Evolutionary conservation across 2,797 vertebrate genomes (phyloP).

Genomic region (Chaunax sp.): DNA sequence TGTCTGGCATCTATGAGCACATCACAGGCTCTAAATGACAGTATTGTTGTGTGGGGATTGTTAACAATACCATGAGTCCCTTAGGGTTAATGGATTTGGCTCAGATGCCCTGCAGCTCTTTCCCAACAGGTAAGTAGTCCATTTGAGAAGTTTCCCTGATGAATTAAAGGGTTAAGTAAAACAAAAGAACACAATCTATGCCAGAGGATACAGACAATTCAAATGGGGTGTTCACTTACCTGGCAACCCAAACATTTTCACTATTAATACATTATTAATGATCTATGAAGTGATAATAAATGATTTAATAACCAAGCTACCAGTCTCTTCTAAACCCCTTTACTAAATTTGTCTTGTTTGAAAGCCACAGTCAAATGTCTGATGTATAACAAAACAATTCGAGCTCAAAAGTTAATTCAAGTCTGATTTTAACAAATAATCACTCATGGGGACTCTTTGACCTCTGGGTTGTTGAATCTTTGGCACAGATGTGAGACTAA

Average conservation of each 20-base stretch:
- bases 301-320: neutral
- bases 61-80: too few species aligned
- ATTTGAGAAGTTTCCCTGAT: neutral
- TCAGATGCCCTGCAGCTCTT: neutral
- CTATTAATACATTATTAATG: neutral
- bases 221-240: neutral
- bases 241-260: neutral
- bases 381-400: too few species aligned
- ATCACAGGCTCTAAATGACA: too few species aligned
- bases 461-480: constrained; percentile 6
- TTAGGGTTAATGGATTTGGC: neutral
- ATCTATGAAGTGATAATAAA: neutral
- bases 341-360: neutral
- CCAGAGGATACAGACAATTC: neutral
- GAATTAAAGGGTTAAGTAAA: neutral
- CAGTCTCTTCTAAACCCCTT: neutral
- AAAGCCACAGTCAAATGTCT: neutral
- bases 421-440: neutral
- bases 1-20: too few species aligned
- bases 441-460: neutral
- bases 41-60: too few species aligned
- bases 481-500: constrained; percentile 46
- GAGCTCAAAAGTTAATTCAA: too few species aligned
- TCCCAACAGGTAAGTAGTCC: neutral
- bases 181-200: neutral